Conservation (phyloP, 2,888 invertebrate genomes). For the Pterobdella sp. region DNA sequence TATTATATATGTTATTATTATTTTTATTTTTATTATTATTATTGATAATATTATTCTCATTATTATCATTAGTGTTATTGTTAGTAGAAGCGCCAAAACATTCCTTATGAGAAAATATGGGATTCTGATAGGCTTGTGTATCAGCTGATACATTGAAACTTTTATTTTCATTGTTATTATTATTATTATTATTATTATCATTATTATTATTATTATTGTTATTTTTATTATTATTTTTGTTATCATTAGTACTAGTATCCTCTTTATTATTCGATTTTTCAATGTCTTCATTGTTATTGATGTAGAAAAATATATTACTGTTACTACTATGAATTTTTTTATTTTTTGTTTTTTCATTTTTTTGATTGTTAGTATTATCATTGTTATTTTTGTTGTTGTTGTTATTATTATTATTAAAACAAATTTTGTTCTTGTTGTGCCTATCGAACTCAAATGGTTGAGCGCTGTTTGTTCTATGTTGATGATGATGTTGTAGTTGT, state of each 20-base stretch:
- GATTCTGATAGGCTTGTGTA: not conserved
- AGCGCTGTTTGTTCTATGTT: too few relatives aligned
- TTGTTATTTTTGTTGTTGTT: not conserved
- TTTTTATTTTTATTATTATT: not conserved
- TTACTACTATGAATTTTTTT: not conserved
- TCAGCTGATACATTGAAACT: not conserved
- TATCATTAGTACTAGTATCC: not conserved
- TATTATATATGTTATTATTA: not conserved
- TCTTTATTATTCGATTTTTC: not conserved
- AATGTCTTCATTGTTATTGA: not conserved
- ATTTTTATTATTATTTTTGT: conserved; percentile 10
- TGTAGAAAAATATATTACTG: not conserved
- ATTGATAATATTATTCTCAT: not conserved
- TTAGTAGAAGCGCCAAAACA: not conserved
- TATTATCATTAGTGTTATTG: not conserved
- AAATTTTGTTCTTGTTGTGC: not conserved
- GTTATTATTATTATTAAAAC: not conserved
- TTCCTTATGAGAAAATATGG: not conserved
- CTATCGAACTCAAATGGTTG: too few relatives aligned
- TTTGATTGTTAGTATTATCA: not conserved
- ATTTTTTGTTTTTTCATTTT: not conserved
- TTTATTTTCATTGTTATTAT: not conserved
- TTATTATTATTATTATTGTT: conserved; percentile 1
- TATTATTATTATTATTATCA: not conserved
- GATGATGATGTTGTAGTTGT: too few relatives aligned